Conservation (phyloP, 2,797 vertebrate species). For the Neostethus bicornis region DNA sequence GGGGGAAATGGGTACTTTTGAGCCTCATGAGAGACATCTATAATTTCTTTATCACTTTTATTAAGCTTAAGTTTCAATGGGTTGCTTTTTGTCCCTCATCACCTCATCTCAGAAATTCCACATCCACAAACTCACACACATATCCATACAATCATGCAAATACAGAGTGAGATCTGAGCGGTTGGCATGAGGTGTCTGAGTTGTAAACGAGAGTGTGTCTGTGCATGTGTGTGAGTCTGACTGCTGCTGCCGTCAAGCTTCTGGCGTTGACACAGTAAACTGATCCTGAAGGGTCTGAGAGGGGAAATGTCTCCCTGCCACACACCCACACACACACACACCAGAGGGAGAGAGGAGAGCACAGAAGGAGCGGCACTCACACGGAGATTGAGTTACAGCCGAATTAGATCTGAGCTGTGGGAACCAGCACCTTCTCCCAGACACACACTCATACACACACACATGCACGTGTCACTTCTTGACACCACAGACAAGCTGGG, state of each 20-base stretch:
- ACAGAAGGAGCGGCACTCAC: slow-evolving; percentile 89
- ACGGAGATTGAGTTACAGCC: slow-evolving; percentile 99
- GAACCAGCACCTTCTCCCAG: slow-evolving; percentile 92
- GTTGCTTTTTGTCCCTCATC: slow-evolving; percentile 8
- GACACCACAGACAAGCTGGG: slow-evolving; percentile 59
- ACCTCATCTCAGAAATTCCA: not conserved
- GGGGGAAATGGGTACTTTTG: not conserved
- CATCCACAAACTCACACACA: slow-evolving; percentile 1
- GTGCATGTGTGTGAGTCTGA: slow-evolving; percentile 40
- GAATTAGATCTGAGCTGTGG: slow-evolving; percentile 99
- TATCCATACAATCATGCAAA: slow-evolving; percentile 21
- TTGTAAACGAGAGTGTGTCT: slow-evolving; percentile 28
- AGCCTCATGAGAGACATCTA: not conserved
- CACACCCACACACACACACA: slow-evolving; percentile 55
- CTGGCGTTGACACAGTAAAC: slow-evolving; percentile 87
- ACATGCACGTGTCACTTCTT: slow-evolving; percentile 60
- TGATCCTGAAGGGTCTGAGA: slow-evolving; percentile 79
- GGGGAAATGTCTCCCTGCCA: slow-evolving; percentile 68
- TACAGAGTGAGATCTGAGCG: slow-evolving; percentile 35
- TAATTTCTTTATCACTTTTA: slow-evolving; percentile 1
- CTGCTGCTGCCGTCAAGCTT: slow-evolving; percentile 78
- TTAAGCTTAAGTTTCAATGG: not conserved
- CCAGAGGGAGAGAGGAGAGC: slow-evolving; percentile 91
- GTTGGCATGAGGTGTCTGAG: slow-evolving; percentile 39
- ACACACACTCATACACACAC: slow-evolving; percentile 68